These are phyloP conservation scores for Dallia pectoralis DNA, from an alignment of 2,797 vertebrate species.

Conservation along the genomic window DNA sequence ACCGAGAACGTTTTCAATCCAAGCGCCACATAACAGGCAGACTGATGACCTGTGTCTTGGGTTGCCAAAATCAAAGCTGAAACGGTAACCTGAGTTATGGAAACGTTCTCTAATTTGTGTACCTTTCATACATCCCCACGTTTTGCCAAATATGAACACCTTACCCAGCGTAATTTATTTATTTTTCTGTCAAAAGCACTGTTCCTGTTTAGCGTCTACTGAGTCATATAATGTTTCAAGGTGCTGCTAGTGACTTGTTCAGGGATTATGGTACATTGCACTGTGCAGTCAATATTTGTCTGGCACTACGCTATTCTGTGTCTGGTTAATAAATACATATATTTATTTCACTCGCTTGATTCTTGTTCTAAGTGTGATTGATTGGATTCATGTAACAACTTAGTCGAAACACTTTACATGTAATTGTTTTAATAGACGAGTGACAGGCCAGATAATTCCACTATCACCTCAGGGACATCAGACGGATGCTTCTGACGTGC, in stretches of 20 bases:
- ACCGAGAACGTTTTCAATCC: not conserved
- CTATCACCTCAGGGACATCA: not conserved
- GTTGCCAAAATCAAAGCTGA: not conserved
- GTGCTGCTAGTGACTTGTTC: conserved; percentile 43
- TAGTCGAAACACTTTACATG: not conserved
- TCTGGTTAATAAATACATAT: conserved; percentile 50
- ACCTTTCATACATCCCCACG: not conserved
- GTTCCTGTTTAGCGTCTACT: not conserved
- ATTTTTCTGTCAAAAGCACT: conserved; percentile 30
- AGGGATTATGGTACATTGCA: conserved; percentile 41
- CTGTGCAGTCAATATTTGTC: conserved; percentile 45
- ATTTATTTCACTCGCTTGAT: conserved; percentile 29
- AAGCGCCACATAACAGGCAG: not conserved
- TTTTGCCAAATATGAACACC: conserved; percentile 29
- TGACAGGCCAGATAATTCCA: not conserved
- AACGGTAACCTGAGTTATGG: not conserved
- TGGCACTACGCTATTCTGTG: conserved; percentile 55
- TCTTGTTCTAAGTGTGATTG: not conserved
- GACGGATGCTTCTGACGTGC: not conserved
- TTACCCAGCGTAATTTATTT: conserved; percentile 56
- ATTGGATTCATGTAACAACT: not conserved
- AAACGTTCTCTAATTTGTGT: not conserved
- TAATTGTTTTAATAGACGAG: not conserved
- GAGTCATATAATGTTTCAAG: conserved; percentile 53
- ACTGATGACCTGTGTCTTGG: not conserved